Evolutionary conservation across 2,888 invertebrate genomes (phyloP).

Genomic region (Lasiommata megera): DNA sequence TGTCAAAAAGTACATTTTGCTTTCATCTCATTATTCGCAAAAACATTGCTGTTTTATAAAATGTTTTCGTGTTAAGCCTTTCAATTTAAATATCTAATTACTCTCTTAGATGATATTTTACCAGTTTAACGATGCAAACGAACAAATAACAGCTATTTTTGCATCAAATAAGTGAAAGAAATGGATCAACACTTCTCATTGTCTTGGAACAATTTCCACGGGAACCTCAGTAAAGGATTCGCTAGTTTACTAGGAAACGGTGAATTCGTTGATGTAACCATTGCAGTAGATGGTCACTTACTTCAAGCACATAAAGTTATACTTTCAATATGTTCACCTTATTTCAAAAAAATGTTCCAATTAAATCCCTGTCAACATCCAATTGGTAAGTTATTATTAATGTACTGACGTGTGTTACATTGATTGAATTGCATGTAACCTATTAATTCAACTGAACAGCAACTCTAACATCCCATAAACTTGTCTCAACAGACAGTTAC

Average conservation of each 20-base stretch:
- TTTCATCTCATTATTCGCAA: constrained; percentile 30
- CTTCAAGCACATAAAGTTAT: constrained; percentile 87
- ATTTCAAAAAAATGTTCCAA: constrained; percentile 86
- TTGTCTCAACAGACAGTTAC: not conserved
- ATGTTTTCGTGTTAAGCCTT: constrained; percentile 23
- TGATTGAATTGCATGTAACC: not conserved
- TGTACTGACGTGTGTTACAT: not conserved
- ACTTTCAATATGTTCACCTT: constrained; percentile 86
- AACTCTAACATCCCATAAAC: not conserved
- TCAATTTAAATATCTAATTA: not conserved
- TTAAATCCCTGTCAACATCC: constrained; percentile 85
- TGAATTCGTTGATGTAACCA: constrained; percentile 83
- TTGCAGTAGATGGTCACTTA: constrained; percentile 84
- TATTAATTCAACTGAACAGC: not conserved
- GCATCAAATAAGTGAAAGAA: constrained; percentile 54
- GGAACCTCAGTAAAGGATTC: constrained; percentile 85
- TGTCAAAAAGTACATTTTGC: constrained; percentile 34
- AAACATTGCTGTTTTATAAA: constrained; percentile 27
- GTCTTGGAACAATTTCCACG: constrained; percentile 88
- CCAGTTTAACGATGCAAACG: constrained; percentile 34
- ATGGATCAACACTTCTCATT: constrained; percentile 86
- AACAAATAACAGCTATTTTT: constrained; percentile 38
- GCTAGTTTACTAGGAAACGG: constrained; percentile 81
- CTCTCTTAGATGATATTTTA: not conserved
- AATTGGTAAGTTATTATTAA: constrained; percentile 64